Evolutionary conservation across 92 coral and sea anemone genomes (phyloP).

Genomic region (Umimayanthus kanabou): DNA sequence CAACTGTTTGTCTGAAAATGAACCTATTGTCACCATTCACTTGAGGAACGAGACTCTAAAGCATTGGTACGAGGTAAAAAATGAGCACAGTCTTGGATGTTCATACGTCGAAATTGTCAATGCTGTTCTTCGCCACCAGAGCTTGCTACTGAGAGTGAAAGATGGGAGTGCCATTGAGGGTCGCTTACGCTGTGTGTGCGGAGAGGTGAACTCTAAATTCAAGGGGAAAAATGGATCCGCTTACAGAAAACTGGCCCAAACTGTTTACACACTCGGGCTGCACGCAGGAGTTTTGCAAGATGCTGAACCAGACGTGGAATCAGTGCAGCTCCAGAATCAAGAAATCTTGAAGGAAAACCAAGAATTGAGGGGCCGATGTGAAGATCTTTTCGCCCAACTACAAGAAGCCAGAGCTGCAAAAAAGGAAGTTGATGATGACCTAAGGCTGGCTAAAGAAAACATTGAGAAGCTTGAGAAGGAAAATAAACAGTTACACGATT

Average conservation of each 20-base stretch:
- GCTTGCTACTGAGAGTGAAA: slow-evolving; percentile 24
- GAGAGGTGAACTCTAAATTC: slow-evolving; percentile 25
- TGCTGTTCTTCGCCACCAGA: slow-evolving; percentile 6
- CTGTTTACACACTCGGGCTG: slow-evolving; percentile 17
- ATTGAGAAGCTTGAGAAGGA: slow-evolving; percentile 41
- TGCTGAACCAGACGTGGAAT: slow-evolving; percentile 19
- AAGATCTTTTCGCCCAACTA: slow-evolving; percentile 40
- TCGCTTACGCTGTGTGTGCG: slow-evolving; percentile 36
- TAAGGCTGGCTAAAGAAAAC: background rate
- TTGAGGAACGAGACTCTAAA: slow-evolving; percentile 26
- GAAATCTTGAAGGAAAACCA: slow-evolving; percentile 29
- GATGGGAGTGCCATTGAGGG: slow-evolving; percentile 12
- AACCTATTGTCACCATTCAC: slow-evolving; percentile 39
- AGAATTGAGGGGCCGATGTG: slow-evolving; percentile 27
- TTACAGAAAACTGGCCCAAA: slow-evolving; percentile 28
- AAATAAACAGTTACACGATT: slow-evolving; percentile 32
- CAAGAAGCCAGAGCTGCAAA: slow-evolving; percentile 30
- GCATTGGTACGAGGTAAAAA: slow-evolving; percentile 44
- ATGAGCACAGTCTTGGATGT: background rate
- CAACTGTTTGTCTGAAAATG: slow-evolving; percentile 26
- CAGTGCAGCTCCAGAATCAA: slow-evolving; percentile 11
- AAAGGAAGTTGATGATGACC: slow-evolving; percentile 32
- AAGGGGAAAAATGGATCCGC: slow-evolving; percentile 43
- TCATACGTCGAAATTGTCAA: slow-evolving; percentile 42
- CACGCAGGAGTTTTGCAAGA: slow-evolving; percentile 27